Conservation (phyloP, 2,113 vertebrate species). For the Emberiza fucata region DNA sequence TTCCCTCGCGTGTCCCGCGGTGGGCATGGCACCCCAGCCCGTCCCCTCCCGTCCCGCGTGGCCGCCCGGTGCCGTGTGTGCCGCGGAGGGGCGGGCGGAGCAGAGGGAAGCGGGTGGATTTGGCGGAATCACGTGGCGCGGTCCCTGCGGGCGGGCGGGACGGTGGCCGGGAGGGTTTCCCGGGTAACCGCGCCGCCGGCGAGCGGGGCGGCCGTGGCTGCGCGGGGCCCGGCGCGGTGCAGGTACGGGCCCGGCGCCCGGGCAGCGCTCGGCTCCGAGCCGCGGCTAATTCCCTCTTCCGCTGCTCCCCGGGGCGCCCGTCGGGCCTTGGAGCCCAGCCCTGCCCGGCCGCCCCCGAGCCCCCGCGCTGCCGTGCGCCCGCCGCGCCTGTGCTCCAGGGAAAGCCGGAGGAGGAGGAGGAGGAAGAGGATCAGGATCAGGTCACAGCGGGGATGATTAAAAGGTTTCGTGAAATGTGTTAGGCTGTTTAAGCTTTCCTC, state of each 20-base stretch:
- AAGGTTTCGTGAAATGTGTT: background rate
- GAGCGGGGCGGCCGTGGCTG: background rate
- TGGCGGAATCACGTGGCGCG: background rate
- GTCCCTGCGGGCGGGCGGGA: background rate
- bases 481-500: background rate
- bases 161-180: slow-evolving; percentile 36
- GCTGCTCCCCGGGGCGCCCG: background rate
- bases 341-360: too few species aligned
- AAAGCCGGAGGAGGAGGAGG: background rate
- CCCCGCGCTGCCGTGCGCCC: background rate
- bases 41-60: background rate
- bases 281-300: accelerated
- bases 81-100: background rate
- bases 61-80: background rate
- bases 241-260: background rate
- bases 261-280: background rate
- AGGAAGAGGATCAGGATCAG: too few species aligned
- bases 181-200: background rate
- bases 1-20: background rate
- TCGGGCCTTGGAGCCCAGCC: background rate
- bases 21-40: background rate
- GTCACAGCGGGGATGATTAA: background rate
- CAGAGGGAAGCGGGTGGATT: accelerated
- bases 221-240: background rate
- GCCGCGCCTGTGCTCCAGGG: background rate